Evolutionary conservation across 2,888 invertebrate genomes (phyloP), one percentile per base, ranked within the genome.

Genomic region (Cerastoderma edule): DNA sequence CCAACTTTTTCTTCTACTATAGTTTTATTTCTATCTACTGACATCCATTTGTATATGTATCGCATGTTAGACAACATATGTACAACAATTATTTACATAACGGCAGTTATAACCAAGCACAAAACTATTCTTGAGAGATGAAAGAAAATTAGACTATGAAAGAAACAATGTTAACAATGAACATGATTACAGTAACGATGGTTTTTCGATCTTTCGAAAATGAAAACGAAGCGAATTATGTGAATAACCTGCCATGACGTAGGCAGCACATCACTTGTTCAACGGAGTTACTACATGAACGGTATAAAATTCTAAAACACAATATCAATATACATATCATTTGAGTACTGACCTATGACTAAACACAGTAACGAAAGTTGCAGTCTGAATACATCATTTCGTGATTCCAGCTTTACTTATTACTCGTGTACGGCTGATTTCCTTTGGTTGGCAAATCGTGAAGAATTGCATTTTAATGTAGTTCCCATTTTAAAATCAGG

Each of bases 11-110:
- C 56, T 67, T 64, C 68, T 30, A 35, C 46, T 39, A 28, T 65
- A 33, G n/a, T 71, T 75, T 76, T 76, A 76, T 76, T 75, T 64
- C 76, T 76, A 76, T 76, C 76, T 76, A 76, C 53, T 32, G 67
- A 76, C 76, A 76, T 66, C 33, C 16, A 13, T 50, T 48, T 6
- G 19, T n/a, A 33, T 66, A 50, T 53, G 33, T 50, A n/a, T n/a
- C 30, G n/a, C 46, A 46, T 28, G 19, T 30, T 65, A 50, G 28
- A 66, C 66, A 66, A 66, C 66, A 48, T 66, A 28, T 33, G 30
- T 28, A 66, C 66, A 66, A 66, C 66, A 66, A 4, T 27, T 33
- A 50, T 44, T 64, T 48, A 50, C 33, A 50, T n/a, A 22, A 60
- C 35, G 50, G 50, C 50, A 50, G 50, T 50, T 50, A 24, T 13